Percentiles rank a stretch among this genome's conserved stretches.
Evolutionary conservation across 2,888 invertebrate species (phyloP).

Genomic region (Drosophila mimica): DNA sequence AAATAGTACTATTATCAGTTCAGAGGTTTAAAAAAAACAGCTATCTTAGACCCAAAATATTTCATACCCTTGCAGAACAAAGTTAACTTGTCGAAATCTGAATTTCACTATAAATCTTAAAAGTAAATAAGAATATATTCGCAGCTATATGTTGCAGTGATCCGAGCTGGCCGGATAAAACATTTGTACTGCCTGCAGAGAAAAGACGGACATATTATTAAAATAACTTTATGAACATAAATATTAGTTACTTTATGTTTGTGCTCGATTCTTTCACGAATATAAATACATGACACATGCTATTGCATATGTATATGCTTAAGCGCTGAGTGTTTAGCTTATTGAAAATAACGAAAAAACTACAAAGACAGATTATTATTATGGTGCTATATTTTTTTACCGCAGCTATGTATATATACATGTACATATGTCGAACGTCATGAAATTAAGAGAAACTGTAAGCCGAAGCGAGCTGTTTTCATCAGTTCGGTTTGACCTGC

Average conservation of each 20-base stretch:
- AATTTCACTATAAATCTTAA: neutral
- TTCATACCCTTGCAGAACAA: neutral
- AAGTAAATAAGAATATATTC: neutral
- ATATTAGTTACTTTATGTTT: neutral
- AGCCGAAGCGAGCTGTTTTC: constrained; percentile 23
- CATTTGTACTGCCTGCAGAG: neutral
- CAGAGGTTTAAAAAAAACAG: neutral
- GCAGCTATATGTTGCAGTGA: neutral
- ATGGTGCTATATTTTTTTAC: neutral
- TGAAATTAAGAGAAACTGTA: constrained; percentile 23
- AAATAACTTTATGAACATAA: neutral
- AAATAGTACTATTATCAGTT: neutral
- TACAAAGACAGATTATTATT: constrained; percentile 14
- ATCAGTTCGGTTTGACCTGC: constrained; percentile 39
- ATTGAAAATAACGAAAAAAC: neutral
- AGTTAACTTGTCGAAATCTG: neutral
- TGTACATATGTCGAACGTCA: constrained; percentile 22
- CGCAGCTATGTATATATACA: neutral
- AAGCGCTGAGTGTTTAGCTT: neutral
- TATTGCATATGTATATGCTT: neutral
- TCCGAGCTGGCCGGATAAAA: neutral
- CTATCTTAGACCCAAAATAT: neutral
- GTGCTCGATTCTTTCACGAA: neutral
- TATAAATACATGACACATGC: neutral
- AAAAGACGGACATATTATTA: neutral